Evolutionary conservation across 1,140 invertebrate genomes (phyloP).

Genomic region (Drosophila sulfurigaster): DNA sequence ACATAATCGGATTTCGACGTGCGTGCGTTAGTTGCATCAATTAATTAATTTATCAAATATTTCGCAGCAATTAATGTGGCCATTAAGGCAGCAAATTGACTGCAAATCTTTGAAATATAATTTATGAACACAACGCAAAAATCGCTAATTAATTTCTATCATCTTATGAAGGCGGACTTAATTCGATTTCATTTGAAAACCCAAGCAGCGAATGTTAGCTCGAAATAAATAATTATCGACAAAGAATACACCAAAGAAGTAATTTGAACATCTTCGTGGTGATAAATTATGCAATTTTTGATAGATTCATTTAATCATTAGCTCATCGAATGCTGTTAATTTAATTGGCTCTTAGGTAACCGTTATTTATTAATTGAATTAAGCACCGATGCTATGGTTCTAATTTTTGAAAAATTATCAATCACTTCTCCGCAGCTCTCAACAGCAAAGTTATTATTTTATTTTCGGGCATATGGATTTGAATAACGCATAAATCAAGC

Average conservation of each 20-base stretch:
- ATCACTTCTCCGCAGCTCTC: background rate
- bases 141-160: conserved; percentile 36
- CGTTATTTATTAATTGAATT: background rate
- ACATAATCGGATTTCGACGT: conserved; percentile 39
- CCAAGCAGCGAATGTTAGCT: background rate
- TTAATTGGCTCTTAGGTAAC: background rate
- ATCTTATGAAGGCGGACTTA: conserved; percentile 24
- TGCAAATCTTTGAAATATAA: conserved; percentile 34
- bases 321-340: conserved; percentile 15
- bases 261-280: background rate
- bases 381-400: background rate
- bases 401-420: background rate
- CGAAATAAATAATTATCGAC: background rate
- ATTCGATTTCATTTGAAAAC: conserved; percentile 10
- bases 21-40: conserved; percentile 18
- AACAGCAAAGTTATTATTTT: too few species aligned
- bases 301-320: background rate
- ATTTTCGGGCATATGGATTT: too few species aligned
- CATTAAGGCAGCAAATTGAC: conserved; percentile 42
- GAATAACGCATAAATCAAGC: too few species aligned
- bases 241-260: background rate
- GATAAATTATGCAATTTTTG: conserved; percentile 2
- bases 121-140: conserved; percentile 7
- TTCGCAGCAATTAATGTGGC: conserved; percentile 6
- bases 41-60: conserved; percentile 30